Base-by-base conservation (phyloP, 2,888 invertebrate genomes). In the Invenusta paracnida region DNA sequence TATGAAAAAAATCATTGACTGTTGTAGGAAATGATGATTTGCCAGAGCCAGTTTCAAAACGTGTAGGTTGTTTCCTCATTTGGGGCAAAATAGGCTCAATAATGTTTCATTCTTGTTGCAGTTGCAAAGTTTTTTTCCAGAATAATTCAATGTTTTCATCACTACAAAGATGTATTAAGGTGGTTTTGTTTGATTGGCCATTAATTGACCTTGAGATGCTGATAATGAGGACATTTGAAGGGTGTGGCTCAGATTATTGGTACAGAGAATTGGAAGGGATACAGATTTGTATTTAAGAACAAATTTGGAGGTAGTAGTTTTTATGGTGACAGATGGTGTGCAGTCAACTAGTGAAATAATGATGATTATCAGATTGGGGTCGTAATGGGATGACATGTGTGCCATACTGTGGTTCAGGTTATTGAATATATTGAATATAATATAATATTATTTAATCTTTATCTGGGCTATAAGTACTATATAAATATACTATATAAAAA, bases 221-320 rank as follows among this genome's bases (percentile, higher is more conserved):
- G 73, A 73, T 73, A 73, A 73, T 25, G 73, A 73, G 73, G 73
- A 73, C 73, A 73, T 73, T 25, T 73, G 73, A 73, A 73, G 27
- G 73, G 73, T 73, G 73, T 23, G 73, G 73, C 73, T 73, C 73
- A 73, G 73, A 73, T 73, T 73, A 73, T 73, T 23, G 11, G 73
- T 48, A 48, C 17, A 48, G 17, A n/a, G n/a, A n/a, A n/a, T n/a
- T n/a, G n/a, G n/a, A n/a, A n/a, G n/a, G n/a, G n/a, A n/a, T n/a
- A n/a, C n/a, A n/a, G n/a, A n/a, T n/a, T n/a, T n/a, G n/a, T n/a
- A n/a, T n/a, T n/a, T n/a, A n/a, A n/a, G n/a, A n/a, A n/a, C n/a
- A n/a, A n/a, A n/a, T n/a, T n/a, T n/a, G n/a, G n/a, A n/a, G n/a
- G n/a, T n/a, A n/a, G n/a, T n/a, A n/a, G n/a, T n/a, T n/a, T n/a